A percentile compares a stretch with the other conserved stretches of the same genome.
Evolutionary conservation across 2,888 invertebrate species (phyloP).

Genomic region (Dryadula phaetusa): DNA sequence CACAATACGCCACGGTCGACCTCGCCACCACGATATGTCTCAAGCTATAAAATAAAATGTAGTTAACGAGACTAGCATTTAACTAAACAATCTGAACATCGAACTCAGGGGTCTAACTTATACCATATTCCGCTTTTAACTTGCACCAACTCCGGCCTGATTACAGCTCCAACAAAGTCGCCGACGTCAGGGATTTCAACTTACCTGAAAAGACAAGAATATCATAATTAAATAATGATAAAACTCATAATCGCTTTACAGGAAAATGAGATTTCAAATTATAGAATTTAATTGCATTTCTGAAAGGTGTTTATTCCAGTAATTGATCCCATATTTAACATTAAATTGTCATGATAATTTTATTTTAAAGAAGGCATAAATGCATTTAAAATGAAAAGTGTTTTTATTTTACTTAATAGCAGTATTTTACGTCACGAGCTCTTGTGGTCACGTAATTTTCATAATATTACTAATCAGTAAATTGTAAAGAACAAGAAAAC

Average conservation of each 20-base stretch:
- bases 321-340: background rate
- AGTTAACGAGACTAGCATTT: no score
- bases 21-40: no score
- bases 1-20: no score
- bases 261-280: constrained; percentile 3
- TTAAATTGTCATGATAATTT: background rate
- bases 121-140: constrained; percentile 14
- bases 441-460: no score
- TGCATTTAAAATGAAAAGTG: no score
- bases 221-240: constrained; percentile 24
- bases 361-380: background rate
- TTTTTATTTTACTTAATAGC: no score
- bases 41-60: no score
- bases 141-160: constrained; percentile 34
- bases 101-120: background rate
- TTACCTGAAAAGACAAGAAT: constrained; percentile 45
- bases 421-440: no score
- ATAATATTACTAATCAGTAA: no score
- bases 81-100: no score
- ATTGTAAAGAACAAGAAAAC: no score
- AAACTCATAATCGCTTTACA: constrained; percentile 2
- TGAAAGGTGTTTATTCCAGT: background rate
- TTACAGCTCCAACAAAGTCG: constrained; percentile 36
- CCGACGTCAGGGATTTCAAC: constrained; percentile 35
- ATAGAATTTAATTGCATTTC: background rate